Evolutionary conservation across 2,888 invertebrate species (phyloP), one percentile per base, ranked within the genome.

Genomic region (Drosophila monieri): DNA sequence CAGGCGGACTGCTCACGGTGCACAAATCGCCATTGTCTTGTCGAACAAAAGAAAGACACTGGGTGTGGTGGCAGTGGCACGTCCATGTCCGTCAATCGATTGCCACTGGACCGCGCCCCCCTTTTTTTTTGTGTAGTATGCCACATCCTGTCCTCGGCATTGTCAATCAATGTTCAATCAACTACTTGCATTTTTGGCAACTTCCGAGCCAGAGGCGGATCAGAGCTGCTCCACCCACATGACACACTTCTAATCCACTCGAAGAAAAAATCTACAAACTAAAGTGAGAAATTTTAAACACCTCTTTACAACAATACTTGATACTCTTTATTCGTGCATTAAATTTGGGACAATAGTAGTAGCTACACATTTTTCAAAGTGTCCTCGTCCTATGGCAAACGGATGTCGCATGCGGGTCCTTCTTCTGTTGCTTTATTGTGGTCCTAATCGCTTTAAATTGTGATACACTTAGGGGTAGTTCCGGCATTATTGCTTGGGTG

Each of bases 91-190:
- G 59, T 62, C 62, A 68, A 83, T 80, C 77, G 86, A 84, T 78
- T 76, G 84, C 53, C 84, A 77, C 75, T 80, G 68, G 60, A 61
- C 60, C 35, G 71, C 57, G 61, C 32, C 58, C 78, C 41, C 47
- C 37, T 44, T 51, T 30, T 25, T 35, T 12, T 12, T 10, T 32
- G 27, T 35, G 6, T 35, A 23, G 27, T 15, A 10, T 32, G n/a
- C n/a, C 43, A 35, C 15, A 37, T 51, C 47, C 58, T 23, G 48
- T 8, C 35, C 39, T 30, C 25, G 41, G 44, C 64, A 73, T 70
- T 86, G 80, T 85, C 84, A 84, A 85, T 84, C 84, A 84, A 72
- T 74, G 86, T 73, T 81, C 73, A 84, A 84, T 84, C 85, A 86
- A 79, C 74, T 52, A 70, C 53, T 70, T 73, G 77, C 78, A 75